phyloP scores from a whole-genome alignment of 37 sponge, comb jelly and placozoan species.

The Theonella swinhoei region DNA sequence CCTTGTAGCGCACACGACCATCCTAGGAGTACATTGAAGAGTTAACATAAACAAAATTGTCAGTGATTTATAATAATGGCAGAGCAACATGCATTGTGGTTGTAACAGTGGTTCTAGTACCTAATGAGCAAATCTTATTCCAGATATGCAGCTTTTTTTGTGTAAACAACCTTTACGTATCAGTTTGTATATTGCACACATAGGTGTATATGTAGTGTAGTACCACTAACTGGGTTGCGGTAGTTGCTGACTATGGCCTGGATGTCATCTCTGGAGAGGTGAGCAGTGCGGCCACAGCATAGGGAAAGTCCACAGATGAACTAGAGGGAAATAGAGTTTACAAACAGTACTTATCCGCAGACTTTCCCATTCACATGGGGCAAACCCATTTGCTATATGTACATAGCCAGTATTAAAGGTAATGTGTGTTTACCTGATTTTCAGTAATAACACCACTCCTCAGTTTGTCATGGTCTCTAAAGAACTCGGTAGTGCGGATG shows the following conservation, averaged over 20 bases:
- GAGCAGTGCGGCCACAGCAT: conserved; percentile 64
- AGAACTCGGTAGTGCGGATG: conserved; percentile 94
- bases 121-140: no score
- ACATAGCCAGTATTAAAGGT: neutral
- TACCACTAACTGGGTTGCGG: conserved; percentile 5
- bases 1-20: conserved; percentile 81
- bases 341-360: no score
- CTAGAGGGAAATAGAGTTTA: no score
- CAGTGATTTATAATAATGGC: no score
- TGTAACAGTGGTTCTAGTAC: no score
- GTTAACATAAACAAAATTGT: neutral
- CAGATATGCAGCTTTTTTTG: no score
- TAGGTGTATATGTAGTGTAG: no score
- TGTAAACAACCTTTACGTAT: no score
- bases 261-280: conserved; percentile 71
- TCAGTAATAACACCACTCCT: conserved; percentile 89
- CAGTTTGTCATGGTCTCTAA: conserved; percentile 89
- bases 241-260: conserved; percentile 63
- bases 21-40: conserved; percentile 14
- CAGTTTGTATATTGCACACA: no score
- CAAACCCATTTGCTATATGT: neutral
- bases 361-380: no score
- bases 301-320: conserved; percentile 81
- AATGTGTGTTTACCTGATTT: conserved; percentile 69
- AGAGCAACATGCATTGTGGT: no score